Evolutionary conservation across 1,140 invertebrate genomes (phyloP).

Genomic region (Aporrectodea caliginosa): DNA sequence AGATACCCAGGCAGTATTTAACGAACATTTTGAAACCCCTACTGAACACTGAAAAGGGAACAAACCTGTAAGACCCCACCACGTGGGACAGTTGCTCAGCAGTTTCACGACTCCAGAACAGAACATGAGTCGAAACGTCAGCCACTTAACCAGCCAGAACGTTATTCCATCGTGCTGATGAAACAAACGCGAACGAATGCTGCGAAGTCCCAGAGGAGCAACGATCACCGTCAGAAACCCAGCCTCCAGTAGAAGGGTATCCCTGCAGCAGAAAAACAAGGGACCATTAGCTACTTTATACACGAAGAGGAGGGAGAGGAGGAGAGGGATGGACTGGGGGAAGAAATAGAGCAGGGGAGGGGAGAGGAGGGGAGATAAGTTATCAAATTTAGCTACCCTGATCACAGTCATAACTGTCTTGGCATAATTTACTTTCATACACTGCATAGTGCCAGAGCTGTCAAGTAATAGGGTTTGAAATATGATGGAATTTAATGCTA

Average conservation of each 20-base stretch:
- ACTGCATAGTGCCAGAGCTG: neutral
- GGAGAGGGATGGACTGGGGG: neutral
- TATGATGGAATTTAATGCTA: neutral
- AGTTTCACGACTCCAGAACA: conserved; percentile 73
- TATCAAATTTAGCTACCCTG: no score
- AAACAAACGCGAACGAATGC: neutral
- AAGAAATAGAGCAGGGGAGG: neutral
- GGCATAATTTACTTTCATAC: neutral
- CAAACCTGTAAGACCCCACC: conserved; percentile 76
- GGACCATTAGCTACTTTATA: neutral
- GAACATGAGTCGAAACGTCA: conserved; percentile 75
- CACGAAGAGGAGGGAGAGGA: neutral
- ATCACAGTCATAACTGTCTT: no score
- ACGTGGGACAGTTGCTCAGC: conserved; percentile 69
- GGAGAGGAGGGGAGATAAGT: neutral
- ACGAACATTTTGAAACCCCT: no score
- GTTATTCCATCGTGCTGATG: conserved; percentile 57
- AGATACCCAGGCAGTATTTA: no score
- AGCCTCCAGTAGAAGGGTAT: conserved; percentile 71
- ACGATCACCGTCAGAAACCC: conserved; percentile 72
- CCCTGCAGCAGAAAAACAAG: conserved; percentile 58
- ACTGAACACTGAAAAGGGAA: conserved; percentile 15
- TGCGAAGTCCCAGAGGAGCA: conserved; percentile 62
- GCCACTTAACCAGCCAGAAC: conserved; percentile 72
- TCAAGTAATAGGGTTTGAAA: neutral